A percentile compares a stretch with the other conserved stretches of the same genome.
Conservation (phyloP, 1,140 invertebrate species). For the Bradysia coprophila region DNA sequence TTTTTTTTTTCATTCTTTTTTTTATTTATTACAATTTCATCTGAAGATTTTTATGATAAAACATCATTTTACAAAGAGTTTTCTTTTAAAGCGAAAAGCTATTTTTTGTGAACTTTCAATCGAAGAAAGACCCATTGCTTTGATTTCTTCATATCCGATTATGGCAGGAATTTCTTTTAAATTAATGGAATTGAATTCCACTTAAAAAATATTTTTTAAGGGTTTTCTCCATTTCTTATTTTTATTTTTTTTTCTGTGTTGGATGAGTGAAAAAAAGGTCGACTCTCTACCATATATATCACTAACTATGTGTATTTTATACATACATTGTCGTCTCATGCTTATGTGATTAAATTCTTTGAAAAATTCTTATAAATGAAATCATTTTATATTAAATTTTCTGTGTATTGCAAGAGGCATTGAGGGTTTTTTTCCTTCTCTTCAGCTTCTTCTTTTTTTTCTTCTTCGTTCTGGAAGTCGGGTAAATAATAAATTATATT, state of each 20-base stretch:
- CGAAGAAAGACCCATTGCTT: not conserved
- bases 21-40: not conserved
- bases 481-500: too few relatives aligned
- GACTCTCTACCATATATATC: too few relatives aligned
- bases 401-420: not conserved
- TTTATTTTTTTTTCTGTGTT: too few relatives aligned
- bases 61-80: not conserved
- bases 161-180: not conserved
- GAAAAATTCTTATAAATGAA: not conserved
- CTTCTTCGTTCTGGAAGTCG: too few relatives aligned
- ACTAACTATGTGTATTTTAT: too few relatives aligned
- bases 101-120: not conserved
- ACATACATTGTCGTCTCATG: not conserved
- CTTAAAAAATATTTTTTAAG: constrained; percentile 1
- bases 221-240: too few relatives aligned
- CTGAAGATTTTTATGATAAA: not conserved
- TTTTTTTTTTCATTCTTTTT: too few relatives aligned
- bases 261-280: too few relatives aligned
- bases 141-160: constrained; percentile 3
- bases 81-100: not conserved
- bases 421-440: too few relatives aligned
- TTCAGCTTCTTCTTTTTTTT: too few relatives aligned
- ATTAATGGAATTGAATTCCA: constrained; percentile 1
- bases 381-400: not conserved
- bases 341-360: not conserved